These are phyloP conservation scores for Machaerirhynchus nigripectus DNA, from an alignment of 2,113 vertebrate genomes.

Conservation along the genomic window DNA sequence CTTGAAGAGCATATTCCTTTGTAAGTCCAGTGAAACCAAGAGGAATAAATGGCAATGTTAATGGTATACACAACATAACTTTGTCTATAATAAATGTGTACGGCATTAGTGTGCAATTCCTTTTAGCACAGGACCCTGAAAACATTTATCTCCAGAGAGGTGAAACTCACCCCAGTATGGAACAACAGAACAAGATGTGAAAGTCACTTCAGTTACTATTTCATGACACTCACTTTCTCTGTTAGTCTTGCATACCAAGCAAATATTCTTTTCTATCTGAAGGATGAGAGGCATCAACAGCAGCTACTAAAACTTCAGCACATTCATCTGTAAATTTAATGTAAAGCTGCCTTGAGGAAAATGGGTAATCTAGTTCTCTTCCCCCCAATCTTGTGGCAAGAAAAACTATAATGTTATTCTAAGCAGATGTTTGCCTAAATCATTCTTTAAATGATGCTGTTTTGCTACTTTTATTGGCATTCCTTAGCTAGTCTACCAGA, in stretches of 20 bases:
- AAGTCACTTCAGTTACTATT: neutral
- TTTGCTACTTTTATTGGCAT: neutral
- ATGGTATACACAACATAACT: neutral
- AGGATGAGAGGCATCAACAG: neutral
- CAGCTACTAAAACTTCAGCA: neutral
- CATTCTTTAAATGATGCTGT: neutral
- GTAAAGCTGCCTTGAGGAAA: neutral
- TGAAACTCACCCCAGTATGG: neutral
- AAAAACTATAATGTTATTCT: neutral
- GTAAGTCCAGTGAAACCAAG: neutral
- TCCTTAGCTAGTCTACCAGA: neutral
- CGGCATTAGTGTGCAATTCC: neutral
- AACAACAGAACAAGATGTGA: neutral
- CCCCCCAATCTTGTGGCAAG: neutral
- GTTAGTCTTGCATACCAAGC: neutral
- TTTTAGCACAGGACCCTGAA: neutral
- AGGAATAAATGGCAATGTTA: neutral
- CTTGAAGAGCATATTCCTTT: neutral
- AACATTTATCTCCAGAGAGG: neutral
- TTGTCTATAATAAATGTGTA: neutral
- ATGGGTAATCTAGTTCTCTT: neutral
- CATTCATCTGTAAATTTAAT: neutral
- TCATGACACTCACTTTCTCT: neutral
- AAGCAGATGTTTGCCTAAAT: conserved; percentile 37
- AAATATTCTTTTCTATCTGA: neutral